Evolutionary conservation across 2,888 invertebrate species (phyloP).

Genomic region (Athrips mouffetella): DNA sequence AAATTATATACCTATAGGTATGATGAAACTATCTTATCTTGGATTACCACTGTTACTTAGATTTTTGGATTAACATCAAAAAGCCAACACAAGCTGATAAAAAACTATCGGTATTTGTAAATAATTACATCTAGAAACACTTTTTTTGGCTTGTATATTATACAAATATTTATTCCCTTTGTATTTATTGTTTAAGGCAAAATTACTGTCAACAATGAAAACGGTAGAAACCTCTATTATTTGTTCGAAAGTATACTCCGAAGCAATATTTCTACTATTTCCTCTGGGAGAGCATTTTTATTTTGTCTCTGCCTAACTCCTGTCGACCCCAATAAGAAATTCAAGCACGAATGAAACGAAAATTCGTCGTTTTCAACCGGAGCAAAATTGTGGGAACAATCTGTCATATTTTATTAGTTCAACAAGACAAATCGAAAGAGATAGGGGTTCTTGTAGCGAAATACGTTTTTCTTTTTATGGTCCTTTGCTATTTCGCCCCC

Average conservation of each 20-base stretch:
- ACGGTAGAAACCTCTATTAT: too few relatives aligned
- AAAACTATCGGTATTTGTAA: too few relatives aligned
- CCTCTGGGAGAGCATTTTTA: constrained; percentile 18
- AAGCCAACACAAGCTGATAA: too few relatives aligned
- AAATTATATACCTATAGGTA: too few relatives aligned
- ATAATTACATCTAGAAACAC: too few relatives aligned
- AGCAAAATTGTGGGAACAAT: constrained; percentile 1
- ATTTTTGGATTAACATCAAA: too few relatives aligned
- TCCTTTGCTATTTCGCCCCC: background rate
- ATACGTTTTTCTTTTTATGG: background rate
- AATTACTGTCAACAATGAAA: too few relatives aligned
- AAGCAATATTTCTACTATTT: constrained; percentile 33
- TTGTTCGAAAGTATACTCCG: constrained; percentile 39
- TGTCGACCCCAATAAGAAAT: background rate
- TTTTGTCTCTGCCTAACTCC: background rate
- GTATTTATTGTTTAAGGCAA: too few relatives aligned
- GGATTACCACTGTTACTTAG: too few relatives aligned
- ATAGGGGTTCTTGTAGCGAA: constrained; percentile 1
- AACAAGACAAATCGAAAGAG: constrained; percentile 8
- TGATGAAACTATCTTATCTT: too few relatives aligned
- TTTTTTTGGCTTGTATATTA: too few relatives aligned
- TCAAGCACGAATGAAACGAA: constrained; percentile 1
- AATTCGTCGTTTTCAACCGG: constrained; percentile 2
- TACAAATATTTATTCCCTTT: too few relatives aligned
- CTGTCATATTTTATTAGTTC: constrained; percentile 13